A percentile compares a stretch with the other conserved stretches of the same genome.
Conservation (phyloP, 2,113 vertebrate genomes). For the Dissostichus mawsoni region DNA sequence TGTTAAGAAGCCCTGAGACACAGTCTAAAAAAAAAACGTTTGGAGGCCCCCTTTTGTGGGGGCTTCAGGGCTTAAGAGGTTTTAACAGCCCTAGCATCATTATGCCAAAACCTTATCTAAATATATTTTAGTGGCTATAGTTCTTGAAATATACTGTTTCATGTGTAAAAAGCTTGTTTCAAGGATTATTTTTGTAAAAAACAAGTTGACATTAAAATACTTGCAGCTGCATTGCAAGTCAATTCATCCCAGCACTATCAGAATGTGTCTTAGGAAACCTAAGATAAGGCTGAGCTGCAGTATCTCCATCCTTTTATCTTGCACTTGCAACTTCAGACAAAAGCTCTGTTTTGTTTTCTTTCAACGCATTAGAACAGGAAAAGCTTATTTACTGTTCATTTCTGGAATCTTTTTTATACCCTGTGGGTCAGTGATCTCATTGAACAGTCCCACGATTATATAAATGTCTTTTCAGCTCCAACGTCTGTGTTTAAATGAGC, state of each 20-base stretch:
- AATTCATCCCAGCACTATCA: constrained; percentile 29
- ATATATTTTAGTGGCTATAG: constrained; percentile 17
- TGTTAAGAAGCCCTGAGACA: too few relatives aligned
- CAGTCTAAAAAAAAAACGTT: too few relatives aligned
- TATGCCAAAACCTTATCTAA: constrained; percentile 28
- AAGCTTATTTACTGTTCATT: constrained; percentile 9
- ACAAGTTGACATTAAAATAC: constrained; percentile 20
- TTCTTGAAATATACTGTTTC: neutral
- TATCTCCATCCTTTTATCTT: constrained; percentile 53
- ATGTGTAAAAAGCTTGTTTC: neutral
- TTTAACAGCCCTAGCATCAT: constrained; percentile 21
- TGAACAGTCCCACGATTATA: neutral
- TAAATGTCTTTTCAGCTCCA: neutral
- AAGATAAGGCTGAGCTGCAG: constrained; percentile 31
- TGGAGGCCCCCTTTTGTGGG: too few relatives aligned
- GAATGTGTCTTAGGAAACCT: constrained; percentile 8
- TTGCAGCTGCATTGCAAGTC: constrained; percentile 1
- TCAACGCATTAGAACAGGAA: constrained; percentile 10
- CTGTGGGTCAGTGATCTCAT: neutral
- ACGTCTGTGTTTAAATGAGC: constrained; percentile 1
- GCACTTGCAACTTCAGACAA: constrained; percentile 27
- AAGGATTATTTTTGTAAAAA: constrained; percentile 2
- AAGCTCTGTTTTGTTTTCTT: constrained; percentile 15
- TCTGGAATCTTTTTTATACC: neutral
- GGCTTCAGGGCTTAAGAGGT: too few relatives aligned